These are phyloP conservation scores for Halcyon badia DNA, from an alignment of 2,797 vertebrate species.

Conservation along the genomic window DNA sequence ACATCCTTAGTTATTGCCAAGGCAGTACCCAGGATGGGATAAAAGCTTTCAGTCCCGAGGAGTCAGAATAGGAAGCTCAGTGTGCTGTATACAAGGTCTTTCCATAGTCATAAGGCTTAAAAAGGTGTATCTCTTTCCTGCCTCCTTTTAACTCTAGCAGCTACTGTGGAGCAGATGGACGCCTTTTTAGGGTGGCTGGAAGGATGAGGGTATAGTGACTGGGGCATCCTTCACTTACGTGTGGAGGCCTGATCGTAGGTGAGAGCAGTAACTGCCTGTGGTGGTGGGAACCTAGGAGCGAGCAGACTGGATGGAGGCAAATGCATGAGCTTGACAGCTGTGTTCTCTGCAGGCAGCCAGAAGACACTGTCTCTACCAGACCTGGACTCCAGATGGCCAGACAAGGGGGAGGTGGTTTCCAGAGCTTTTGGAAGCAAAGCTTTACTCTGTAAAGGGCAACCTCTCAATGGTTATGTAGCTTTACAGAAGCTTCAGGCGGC, in stretches of 20 bases:
- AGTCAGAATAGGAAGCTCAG: background rate
- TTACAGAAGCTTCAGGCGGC: background rate
- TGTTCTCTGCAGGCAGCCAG: background rate
- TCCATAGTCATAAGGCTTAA: background rate
- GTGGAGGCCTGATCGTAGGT: fast-evolving
- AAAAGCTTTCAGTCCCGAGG: background rate
- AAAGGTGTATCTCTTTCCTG: background rate
- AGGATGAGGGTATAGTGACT: background rate
- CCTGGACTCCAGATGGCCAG: background rate
- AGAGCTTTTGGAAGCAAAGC: background rate
- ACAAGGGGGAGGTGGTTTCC: background rate
- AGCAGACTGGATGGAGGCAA: background rate
- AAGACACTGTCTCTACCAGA: background rate
- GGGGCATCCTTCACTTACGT: background rate
- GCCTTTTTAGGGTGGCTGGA: background rate
- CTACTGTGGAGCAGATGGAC: background rate
- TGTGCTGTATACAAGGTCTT: background rate
- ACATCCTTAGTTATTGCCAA: background rate
- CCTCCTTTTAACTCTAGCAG: background rate
- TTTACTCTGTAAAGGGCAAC: background rate
- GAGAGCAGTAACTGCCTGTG: background rate
- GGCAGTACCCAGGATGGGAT: background rate
- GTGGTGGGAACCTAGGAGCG: background rate
- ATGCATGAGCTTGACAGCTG: background rate
- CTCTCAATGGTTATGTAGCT: background rate